Percentiles rank a stretch among this genome's conserved stretches.
These are phyloP conservation scores for Neotoma lepida DNA, from an alignment of 2,113 vertebrate genomes.

Conservation along the genomic window DNA sequence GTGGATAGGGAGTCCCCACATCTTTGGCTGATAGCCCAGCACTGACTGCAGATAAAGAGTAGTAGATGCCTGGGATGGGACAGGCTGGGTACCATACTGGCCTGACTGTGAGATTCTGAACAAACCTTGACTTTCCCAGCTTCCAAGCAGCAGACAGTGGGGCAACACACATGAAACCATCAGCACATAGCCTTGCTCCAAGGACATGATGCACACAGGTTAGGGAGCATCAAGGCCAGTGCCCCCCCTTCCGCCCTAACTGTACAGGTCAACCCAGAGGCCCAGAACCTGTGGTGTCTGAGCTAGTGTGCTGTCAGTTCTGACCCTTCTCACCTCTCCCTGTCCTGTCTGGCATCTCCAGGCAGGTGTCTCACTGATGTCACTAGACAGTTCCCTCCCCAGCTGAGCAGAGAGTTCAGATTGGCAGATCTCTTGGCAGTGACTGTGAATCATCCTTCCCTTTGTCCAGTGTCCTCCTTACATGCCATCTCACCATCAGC, in stretches of 20 bases:
- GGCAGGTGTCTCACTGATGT: fast-evolving
- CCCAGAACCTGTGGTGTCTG: background rate
- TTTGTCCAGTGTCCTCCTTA: background rate
- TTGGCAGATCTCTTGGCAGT: background rate
- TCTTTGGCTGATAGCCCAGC: background rate
- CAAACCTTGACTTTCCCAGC: background rate
- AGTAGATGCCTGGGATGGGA: fast-evolving
- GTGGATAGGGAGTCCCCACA: background rate
- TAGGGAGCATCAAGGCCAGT: background rate
- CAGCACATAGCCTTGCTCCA: background rate
- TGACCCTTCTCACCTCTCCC: too few relatives aligned
- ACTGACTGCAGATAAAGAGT: background rate
- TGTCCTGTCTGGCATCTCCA: background rate
- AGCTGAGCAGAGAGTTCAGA: background rate
- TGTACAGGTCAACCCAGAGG: fast-evolving
- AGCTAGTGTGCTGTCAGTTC: fast-evolving
- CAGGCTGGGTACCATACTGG: fast-evolving
- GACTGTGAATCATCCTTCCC: background rate
- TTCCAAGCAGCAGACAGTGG: too few relatives aligned
- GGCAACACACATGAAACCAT: background rate
- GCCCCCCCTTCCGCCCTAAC: too few relatives aligned
- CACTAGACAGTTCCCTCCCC: background rate
- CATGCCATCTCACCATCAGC: background rate
- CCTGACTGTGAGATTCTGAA: background rate
- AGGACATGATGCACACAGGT: background rate